Percentiles rank a stretch among this genome's conserved stretches.
phyloP scores from a whole-genome alignment of 2,888 invertebrate species.

The Acanthoscelides obtectus region DNA sequence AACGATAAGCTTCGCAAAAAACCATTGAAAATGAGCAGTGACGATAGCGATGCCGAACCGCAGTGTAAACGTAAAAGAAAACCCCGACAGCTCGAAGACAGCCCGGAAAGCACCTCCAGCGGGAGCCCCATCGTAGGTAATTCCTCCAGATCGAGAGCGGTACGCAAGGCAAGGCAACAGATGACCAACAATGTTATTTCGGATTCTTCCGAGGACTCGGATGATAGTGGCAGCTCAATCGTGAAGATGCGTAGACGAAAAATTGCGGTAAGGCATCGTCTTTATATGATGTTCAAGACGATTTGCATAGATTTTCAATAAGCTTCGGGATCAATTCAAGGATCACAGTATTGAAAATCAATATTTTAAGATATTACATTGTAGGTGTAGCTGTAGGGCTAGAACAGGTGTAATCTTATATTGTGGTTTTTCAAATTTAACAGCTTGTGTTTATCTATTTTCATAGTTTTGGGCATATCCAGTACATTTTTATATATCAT shows the following conservation, averaged over 20 bases:
- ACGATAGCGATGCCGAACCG: slow-evolving; percentile 37
- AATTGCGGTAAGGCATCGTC: slow-evolving; percentile 28
- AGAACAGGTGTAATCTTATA: too few species aligned
- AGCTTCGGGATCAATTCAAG: too few species aligned
- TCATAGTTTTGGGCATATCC: too few species aligned
- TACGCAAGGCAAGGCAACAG: slow-evolving; percentile 10
- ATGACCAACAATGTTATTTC: slow-evolving; percentile 17
- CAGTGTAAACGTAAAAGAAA: slow-evolving; percentile 34
- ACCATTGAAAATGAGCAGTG: slow-evolving; percentile 32
- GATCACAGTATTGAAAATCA: too few species aligned
- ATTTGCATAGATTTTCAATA: too few species aligned
- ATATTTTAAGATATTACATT: too few species aligned
- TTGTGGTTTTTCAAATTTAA: too few species aligned
- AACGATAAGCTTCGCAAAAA: not conserved
- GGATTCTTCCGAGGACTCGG: slow-evolving; percentile 35
- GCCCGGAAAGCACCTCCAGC: slow-evolving; percentile 25
- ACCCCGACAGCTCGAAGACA: slow-evolving; percentile 29
- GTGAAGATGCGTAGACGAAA: slow-evolving; percentile 23
- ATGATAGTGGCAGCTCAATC: slow-evolving; percentile 27
- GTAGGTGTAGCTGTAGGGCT: too few species aligned
- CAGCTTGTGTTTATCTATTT: too few species aligned
- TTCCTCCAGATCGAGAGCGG: slow-evolving; percentile 6
- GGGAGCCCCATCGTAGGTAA: slow-evolving; percentile 26
- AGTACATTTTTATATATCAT: too few species aligned
- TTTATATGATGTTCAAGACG: too few species aligned